phyloP scores from a whole-genome alignment of 2,797 vertebrate genomes.

The Tokudaia muenninki region DNA sequence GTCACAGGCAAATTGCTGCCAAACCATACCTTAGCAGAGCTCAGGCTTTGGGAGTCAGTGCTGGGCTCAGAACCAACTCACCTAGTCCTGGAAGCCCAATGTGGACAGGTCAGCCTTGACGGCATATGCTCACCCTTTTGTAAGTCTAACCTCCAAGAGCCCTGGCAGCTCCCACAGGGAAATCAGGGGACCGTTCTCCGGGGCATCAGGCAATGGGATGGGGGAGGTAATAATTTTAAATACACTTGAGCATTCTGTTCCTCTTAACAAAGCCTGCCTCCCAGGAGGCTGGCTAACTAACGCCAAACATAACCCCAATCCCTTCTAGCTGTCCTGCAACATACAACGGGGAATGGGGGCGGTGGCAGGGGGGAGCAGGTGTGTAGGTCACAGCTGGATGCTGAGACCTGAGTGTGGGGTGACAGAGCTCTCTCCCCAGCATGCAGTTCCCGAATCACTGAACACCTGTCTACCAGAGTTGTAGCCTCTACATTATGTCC shows the following conservation, averaged over 20 bases:
- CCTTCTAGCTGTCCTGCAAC: not conserved
- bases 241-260: not conserved
- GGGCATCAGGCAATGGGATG: not conserved
- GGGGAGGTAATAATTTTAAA: not conserved
- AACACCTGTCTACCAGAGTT: not conserved
- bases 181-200: not conserved
- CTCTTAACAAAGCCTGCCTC: not conserved
- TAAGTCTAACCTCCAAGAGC: not conserved
- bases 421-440: not conserved
- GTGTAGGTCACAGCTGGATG: not conserved
- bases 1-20: not conserved
- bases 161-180: not conserved
- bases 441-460: not conserved
- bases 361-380: not conserved
- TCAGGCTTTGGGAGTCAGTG: not conserved
- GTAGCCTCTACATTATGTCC: not conserved
- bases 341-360: not conserved
- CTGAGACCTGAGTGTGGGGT: not conserved
- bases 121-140: rapidly evolving
- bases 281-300: not conserved
- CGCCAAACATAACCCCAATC: not conserved
- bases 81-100: not conserved
- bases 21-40: not conserved
- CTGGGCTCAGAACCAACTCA: too few species aligned
- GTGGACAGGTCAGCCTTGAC: not conserved